A percentile compares a stretch with the other conserved stretches of the same genome.
Evolutionary conservation across 2,888 invertebrate genomes (phyloP).

Genomic region (Drosophila quasianomalipes): DNA sequence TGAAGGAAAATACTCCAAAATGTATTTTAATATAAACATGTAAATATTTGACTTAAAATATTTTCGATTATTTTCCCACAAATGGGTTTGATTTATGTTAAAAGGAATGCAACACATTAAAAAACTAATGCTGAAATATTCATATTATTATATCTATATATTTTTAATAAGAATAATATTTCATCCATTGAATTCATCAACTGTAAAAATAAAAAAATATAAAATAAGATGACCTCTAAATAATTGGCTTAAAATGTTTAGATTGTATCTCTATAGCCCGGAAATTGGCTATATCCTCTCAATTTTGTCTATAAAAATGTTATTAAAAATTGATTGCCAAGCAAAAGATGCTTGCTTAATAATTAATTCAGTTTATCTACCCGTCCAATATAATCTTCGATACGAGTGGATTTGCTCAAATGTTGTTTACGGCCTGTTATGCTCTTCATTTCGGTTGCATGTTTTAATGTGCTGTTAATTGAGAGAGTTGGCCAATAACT

Average conservation of each 20-base stretch:
- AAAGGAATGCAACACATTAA: neutral
- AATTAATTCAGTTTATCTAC: neutral
- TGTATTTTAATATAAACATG: neutral
- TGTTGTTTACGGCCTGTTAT: neutral
- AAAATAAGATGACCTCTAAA: neutral
- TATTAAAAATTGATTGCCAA: neutral
- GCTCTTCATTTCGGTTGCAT: constrained; percentile 9
- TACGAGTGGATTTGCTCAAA: neutral
- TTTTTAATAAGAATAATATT: neutral
- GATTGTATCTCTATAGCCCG: rapidly evolving
- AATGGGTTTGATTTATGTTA: neutral
- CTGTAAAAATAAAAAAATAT: neutral
- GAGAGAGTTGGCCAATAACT: constrained; percentile 43
- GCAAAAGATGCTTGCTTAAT: neutral
- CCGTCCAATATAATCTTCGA: neutral
- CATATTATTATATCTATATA: neutral
- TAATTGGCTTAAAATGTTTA: neutral
- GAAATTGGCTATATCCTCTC: neutral
- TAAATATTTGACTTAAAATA: neutral
- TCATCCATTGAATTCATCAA: neutral
- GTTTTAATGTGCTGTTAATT: constrained; percentile 44
- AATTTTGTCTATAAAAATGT: neutral
- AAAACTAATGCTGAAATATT: neutral
- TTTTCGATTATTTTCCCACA: neutral
- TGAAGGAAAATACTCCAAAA: neutral